These are phyloP conservation scores for Eupithecia inturbata DNA, from an alignment of 2,888 invertebrate species.

Conservation along the genomic window DNA sequence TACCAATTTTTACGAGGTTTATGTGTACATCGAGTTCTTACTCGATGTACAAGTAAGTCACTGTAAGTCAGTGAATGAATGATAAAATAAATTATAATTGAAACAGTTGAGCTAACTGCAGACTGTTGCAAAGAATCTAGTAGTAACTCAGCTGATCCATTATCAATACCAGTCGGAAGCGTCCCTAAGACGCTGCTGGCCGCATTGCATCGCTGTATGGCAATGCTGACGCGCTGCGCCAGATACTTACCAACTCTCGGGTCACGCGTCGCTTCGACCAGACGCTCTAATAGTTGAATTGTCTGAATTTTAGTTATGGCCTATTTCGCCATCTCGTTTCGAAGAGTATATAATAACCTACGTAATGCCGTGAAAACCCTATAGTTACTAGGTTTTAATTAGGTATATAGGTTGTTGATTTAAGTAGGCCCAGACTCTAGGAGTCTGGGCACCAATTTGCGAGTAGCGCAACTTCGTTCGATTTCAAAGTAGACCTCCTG, in stretches of 20 bases:
- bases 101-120: too few relatives aligned
- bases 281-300: not conserved
- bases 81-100: too few relatives aligned
- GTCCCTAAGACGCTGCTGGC: not conserved
- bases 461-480: too few relatives aligned
- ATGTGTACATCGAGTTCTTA: too few relatives aligned
- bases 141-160: too few relatives aligned
- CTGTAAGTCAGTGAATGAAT: too few relatives aligned
- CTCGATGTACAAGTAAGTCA: too few relatives aligned
- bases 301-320: not conserved
- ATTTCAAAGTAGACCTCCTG: too few relatives aligned
- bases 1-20: too few relatives aligned
- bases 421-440: not conserved
- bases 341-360: not conserved
- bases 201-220: not conserved
- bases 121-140: too few relatives aligned
- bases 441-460: too few relatives aligned
- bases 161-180: not conserved
- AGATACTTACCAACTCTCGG: not conserved
- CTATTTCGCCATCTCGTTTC: not conserved
- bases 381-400: not conserved
- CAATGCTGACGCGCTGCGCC: not conserved
- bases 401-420: not conserved
- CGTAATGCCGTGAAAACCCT: not conserved
- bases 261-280: not conserved